Conservation (phyloP, 1,140 invertebrate species). For the Centruroides vittatus region DNA sequence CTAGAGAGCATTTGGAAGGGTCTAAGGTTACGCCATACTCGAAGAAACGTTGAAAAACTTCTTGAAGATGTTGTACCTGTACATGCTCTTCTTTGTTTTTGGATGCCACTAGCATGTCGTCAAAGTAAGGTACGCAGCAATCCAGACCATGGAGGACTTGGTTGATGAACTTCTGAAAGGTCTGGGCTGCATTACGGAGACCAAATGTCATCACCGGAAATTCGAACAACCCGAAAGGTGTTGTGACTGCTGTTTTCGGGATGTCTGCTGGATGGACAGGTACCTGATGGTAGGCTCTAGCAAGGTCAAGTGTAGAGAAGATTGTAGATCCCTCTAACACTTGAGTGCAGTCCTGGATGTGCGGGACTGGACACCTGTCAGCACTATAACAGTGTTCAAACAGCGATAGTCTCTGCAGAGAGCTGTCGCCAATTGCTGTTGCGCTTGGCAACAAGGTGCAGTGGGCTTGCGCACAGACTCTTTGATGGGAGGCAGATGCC, state of each 20-base stretch:
- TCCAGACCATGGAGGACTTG: constrained; percentile 2
- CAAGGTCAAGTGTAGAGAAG: background rate
- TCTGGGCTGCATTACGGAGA: constrained; percentile 21
- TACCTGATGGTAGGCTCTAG: background rate
- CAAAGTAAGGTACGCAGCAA: constrained; percentile 4
- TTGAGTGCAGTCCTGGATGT: background rate
- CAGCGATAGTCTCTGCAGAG: too few relatives aligned
- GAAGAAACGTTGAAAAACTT: constrained; percentile 1
- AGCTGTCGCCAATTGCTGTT: too few relatives aligned
- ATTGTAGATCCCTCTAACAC: background rate
- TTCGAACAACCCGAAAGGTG: constrained; percentile 21
- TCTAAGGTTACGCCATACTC: constrained; percentile 5
- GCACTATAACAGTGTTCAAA: too few relatives aligned
- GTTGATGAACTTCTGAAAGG: constrained; percentile 11
- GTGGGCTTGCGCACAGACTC: too few relatives aligned
- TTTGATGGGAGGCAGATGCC: too few relatives aligned
- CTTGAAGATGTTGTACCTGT: background rate
- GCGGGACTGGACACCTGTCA: background rate
- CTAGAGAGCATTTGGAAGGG: constrained; percentile 2
- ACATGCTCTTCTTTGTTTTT: background rate
- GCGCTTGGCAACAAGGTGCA: too few relatives aligned
- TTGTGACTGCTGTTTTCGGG: constrained; percentile 1
- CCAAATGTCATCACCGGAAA: constrained; percentile 23
- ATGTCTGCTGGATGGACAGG: background rate
- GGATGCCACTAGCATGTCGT: constrained; percentile 6